These are phyloP conservation scores for Phengaris alcon DNA, from an alignment of 2,888 invertebrate genomes.

Conservation along the genomic window DNA sequence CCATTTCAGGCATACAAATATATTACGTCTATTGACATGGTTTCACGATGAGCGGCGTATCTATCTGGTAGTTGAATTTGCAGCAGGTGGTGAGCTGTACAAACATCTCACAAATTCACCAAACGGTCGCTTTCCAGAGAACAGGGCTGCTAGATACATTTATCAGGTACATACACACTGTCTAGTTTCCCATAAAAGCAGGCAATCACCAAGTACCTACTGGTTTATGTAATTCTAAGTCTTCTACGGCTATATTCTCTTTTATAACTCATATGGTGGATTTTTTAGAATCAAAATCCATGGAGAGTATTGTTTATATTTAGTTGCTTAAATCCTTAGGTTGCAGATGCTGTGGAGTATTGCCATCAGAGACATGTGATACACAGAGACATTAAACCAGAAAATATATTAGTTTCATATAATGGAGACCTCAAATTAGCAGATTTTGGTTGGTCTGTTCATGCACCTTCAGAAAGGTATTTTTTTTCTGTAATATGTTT, in stretches of 20 bases:
- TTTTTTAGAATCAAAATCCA: too few species aligned
- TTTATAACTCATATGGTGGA: background rate
- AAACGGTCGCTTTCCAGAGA: constrained; percentile 82
- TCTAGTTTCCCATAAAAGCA: background rate
- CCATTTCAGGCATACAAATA: constrained; percentile 88
- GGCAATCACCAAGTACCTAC: too few species aligned
- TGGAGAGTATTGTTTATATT: background rate
- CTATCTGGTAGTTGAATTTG: constrained; percentile 93
- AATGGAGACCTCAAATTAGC: constrained; percentile 91
- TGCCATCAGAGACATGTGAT: constrained; percentile 93
- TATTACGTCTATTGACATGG: constrained; percentile 90
- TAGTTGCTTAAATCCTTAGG: constrained; percentile 49
- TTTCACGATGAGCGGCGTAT: constrained; percentile 93
- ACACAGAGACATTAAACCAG: constrained; percentile 95
- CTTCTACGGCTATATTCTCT: background rate
- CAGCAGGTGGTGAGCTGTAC: constrained; percentile 91
- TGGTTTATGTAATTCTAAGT: too few species aligned
- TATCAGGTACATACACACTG: constrained; percentile 79
- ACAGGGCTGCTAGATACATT: constrained; percentile 88
- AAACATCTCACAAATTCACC: constrained; percentile 84
- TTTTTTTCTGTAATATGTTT: background rate
- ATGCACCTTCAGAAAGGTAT: constrained; percentile 88
- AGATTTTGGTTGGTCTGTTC: constrained; percentile 97
- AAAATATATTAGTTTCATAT: constrained; percentile 89
- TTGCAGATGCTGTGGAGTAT: constrained; percentile 92